Percentiles rank a stretch among this genome's conserved stretches.
phyloP scores from a whole-genome alignment of 2,888 invertebrate species.

The Diplazon laetatorius region DNA sequence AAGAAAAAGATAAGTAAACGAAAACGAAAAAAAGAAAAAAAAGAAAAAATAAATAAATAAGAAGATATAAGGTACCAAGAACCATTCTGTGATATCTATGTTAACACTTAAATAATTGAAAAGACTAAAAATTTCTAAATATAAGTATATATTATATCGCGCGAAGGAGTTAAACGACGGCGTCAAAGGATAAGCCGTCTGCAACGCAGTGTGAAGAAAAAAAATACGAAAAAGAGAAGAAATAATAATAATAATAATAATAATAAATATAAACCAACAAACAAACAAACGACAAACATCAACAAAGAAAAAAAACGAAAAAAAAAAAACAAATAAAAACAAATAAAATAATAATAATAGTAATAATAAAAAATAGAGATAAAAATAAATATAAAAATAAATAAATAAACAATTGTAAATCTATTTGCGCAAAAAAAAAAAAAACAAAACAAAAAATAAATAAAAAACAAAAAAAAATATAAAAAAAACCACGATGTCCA shows the following conservation, averaged over 20 bases:
- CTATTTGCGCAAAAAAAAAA: slow-evolving; percentile 74
- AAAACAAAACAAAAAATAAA: too few relatives aligned
- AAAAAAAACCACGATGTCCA: slow-evolving; percentile 91
- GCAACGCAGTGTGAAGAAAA: slow-evolving; percentile 72
- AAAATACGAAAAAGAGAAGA: slow-evolving; percentile 68
- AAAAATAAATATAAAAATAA: slow-evolving; percentile 70
- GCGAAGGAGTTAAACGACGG: slow-evolving; percentile 63
- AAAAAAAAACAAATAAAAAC: slow-evolving; percentile 70
- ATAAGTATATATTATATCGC: slow-evolving; percentile 81
- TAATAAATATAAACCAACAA: slow-evolving; percentile 79
- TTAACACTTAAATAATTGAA: slow-evolving; percentile 83
- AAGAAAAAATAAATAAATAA: slow-evolving; percentile 1
- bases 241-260: slow-evolving; percentile 74
- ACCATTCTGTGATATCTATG: slow-evolving; percentile 87
- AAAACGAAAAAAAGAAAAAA: slow-evolving; percentile 63
- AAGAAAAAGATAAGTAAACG: slow-evolving; percentile 58
- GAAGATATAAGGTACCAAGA: slow-evolving; percentile 83
- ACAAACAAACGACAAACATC: slow-evolving; percentile 71
- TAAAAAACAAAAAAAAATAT: too few relatives aligned
- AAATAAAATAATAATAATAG: slow-evolving; percentile 76
- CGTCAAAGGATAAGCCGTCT: slow-evolving; percentile 64
- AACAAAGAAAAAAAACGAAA: slow-evolving; percentile 71
- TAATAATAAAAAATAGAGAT: slow-evolving; percentile 69
- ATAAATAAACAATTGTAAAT: slow-evolving; percentile 64
- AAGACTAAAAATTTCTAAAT: slow-evolving; percentile 82